phyloP scores from a whole-genome alignment of 92 coral and sea anemone species.

The Actinernus sp. region DNA sequence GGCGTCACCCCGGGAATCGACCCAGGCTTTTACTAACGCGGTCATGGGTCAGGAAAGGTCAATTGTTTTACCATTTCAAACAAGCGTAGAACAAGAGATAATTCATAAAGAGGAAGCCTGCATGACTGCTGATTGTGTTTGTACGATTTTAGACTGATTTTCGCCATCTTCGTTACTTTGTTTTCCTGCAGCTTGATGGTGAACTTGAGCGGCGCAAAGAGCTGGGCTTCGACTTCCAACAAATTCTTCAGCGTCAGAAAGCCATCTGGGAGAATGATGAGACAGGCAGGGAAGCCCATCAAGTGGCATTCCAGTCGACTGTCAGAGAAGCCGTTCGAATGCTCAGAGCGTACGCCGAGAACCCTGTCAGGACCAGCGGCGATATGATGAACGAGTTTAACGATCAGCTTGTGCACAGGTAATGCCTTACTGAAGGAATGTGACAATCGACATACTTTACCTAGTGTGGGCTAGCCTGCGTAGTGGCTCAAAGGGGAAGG shows the following conservation, averaged over 20 bases:
- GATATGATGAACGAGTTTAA: constrained; percentile 76
- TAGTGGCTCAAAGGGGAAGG: too few relatives aligned
- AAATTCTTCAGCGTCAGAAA: constrained; percentile 85
- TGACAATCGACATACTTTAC: too few relatives aligned
- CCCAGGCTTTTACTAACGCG: too few relatives aligned
- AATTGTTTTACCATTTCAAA: too few relatives aligned
- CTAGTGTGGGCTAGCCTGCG: too few relatives aligned
- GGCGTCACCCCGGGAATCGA: too few relatives aligned
- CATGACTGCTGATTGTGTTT: too few relatives aligned
- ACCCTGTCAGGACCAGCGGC: constrained; percentile 34
- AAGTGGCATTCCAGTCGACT: constrained; percentile 90
- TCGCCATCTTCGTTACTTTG: background rate
- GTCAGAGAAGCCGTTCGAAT: constrained; percentile 88
- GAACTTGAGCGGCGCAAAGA: constrained; percentile 98
- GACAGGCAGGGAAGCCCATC: constrained; percentile 92
- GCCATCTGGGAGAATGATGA: constrained; percentile 86
- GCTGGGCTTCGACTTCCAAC: constrained; percentile 96
- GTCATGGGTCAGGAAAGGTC: too few relatives aligned
- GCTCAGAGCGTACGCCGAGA: constrained; percentile 81
- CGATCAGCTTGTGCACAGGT: constrained; percentile 88
- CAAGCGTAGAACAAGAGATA: too few relatives aligned
- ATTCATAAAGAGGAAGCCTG: too few relatives aligned
- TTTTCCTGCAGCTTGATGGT: constrained; percentile 74
- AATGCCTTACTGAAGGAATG: background rate
- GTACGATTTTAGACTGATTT: too few relatives aligned